Conservation (phyloP, 2,888 invertebrate genomes). For the Drosophila nr. perissopoda region DNA sequence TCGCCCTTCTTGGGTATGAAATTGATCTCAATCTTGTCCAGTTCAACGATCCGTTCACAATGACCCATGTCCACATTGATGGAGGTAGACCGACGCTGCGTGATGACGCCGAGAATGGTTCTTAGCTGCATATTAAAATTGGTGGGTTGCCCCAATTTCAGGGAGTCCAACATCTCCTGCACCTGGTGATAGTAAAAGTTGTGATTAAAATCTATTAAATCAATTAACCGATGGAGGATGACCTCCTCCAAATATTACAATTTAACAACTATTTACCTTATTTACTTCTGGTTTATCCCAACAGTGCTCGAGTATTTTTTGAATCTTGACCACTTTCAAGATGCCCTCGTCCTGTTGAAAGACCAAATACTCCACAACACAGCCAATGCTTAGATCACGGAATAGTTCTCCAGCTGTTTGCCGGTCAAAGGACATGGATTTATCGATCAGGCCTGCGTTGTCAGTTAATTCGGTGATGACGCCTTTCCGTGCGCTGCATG, state of each 20-base stretch:
- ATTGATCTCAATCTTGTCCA: slow-evolving; percentile 88
- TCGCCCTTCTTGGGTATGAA: slow-evolving; percentile 90
- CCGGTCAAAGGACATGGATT: slow-evolving; percentile 86
- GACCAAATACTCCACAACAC: slow-evolving; percentile 87
- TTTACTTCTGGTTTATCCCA: slow-evolving; percentile 85
- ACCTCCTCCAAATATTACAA: not conserved
- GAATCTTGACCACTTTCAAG: slow-evolving; percentile 87
- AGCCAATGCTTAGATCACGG: slow-evolving; percentile 85
- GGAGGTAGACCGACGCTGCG: slow-evolving; percentile 39
- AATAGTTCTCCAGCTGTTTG: slow-evolving; percentile 63
- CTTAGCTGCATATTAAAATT: slow-evolving; percentile 79
- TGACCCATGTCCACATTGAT: slow-evolving; percentile 83
- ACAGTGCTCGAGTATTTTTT: slow-evolving; percentile 86
- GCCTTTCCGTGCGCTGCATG: slow-evolving; percentile 84
- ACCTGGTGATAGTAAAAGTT: slow-evolving; percentile 48
- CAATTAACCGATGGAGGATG: not conserved
- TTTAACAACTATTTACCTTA: slow-evolving; percentile 22
- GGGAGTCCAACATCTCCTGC: slow-evolving; percentile 55
- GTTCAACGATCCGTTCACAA: slow-evolving; percentile 86
- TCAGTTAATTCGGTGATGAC: slow-evolving; percentile 87
- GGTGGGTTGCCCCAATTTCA: slow-evolving; percentile 62
- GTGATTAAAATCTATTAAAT: not conserved
- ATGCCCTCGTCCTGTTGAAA: slow-evolving; percentile 85
- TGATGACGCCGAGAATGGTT: slow-evolving; percentile 72
- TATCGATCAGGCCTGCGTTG: slow-evolving; percentile 87